Evolutionary conservation across 2,797 vertebrate species (phyloP), one percentile per base, ranked within the genome.

Genomic region (Sebastolobus altivelis): DNA sequence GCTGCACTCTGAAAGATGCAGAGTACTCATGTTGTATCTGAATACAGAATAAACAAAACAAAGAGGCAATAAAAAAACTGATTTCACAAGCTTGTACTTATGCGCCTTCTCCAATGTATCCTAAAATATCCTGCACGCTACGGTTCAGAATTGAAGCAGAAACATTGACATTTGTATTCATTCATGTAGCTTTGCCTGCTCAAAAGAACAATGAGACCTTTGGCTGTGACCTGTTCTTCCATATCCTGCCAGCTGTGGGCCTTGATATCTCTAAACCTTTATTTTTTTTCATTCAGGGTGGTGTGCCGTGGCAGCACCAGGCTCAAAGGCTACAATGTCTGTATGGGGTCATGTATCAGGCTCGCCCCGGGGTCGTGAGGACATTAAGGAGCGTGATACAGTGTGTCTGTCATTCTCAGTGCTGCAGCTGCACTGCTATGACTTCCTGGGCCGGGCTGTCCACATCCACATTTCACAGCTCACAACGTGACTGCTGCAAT

Each of bases 401-500:
- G 84, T 61, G 79, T 72, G 82, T 77, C 75, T 79, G 86, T 89
- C 84, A 84, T 85, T 80, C 86, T 79, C 70, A 49, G 80, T 80
- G 90, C 83, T 88, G 91, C 90, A 87, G 87, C 88, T 88, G 92
- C 88, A 87, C 82, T 77, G 73, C 70, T 81, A 66, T 70, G 80
- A 83, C 89, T 91, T 92, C 82, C 89, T 83, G 80, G 79, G 82
- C 90, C 80, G 20, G 35, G 65, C 86, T 77, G 86, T 87, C 89
- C 78, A 72, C 77, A 83, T 87, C 80, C 84, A 90, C 88, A 88
- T 90, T 87, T 93, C 84, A 85, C 86, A 84, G 87, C 86, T 85
- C 79, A 46, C 86, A 66, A 77, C 20, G 86, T 86, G 89, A 87
- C 89, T 93, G 89, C 93, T 90, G 90, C 94, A 89, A 84, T 82